Conservation (phyloP, 2,113 vertebrate species). For the Syngnathus floridae region DNA sequence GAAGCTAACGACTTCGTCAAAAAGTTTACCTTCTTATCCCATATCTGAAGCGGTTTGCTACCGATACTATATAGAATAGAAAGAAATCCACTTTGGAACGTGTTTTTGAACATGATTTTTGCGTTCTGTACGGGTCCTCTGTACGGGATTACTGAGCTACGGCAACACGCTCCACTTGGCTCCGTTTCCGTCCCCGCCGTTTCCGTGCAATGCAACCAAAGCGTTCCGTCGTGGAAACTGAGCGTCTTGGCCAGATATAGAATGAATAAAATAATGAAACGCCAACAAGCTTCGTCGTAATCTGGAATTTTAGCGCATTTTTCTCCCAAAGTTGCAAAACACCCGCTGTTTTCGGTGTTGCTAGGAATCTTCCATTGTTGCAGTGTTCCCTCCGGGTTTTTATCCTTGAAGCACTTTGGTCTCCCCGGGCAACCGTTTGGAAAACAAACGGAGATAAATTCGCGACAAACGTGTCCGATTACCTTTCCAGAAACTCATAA, state of each 20-base stretch:
- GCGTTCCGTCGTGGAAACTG: background rate
- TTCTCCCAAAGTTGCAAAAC: too few relatives aligned
- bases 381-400: background rate
- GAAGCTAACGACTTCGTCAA: background rate
- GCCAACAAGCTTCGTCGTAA: background rate
- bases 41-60: constrained; percentile 92
- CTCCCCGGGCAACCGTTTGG: background rate
- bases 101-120: constrained; percentile 87
- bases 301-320: background rate
- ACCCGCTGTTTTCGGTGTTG: constrained; percentile 1
- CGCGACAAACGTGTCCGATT: background rate
- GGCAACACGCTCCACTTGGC: background rate
- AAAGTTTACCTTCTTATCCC: constrained; percentile 87
- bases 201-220: background rate
- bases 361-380: background rate
- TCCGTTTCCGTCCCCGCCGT: background rate
- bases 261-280: background rate
- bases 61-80: constrained; percentile 92
- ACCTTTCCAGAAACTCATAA: background rate
- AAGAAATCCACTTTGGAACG: constrained; percentile 90
- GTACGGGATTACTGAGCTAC: background rate
- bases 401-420: background rate
- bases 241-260: background rate
- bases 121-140: background rate
- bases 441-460: background rate